A percentile compares a stretch with the other conserved stretches of the same genome.
Evolutionary conservation across 2,888 invertebrate genomes (phyloP).

Genomic region (Parnassius glacialis): DNA sequence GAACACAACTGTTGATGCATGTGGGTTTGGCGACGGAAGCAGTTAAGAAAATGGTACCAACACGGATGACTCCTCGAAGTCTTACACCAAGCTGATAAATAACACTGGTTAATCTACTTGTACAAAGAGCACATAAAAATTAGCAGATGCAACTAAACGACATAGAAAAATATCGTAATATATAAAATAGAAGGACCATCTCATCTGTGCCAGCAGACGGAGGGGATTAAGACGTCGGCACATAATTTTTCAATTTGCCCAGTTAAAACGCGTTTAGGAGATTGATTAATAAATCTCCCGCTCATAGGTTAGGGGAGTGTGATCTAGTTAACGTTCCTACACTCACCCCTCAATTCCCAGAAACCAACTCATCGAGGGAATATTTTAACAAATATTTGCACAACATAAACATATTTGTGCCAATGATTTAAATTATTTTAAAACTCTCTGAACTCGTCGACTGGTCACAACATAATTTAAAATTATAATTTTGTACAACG

Average conservation of each 20-base stretch:
- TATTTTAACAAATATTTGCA: conserved; percentile 25
- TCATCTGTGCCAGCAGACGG: conserved; percentile 26
- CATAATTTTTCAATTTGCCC: conserved; percentile 74
- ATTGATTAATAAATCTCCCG: conserved; percentile 77
- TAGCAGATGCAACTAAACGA: conserved; percentile 10
- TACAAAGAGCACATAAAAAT: background rate
- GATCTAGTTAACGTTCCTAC: conserved; percentile 63
- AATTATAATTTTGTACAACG: background rate
- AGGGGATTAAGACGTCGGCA: conserved; percentile 54
- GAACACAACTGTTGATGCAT: too few species aligned
- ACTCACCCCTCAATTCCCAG: conserved; percentile 37
- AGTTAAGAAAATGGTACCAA: too few species aligned
- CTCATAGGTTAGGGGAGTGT: conserved; percentile 51
- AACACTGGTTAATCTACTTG: too few species aligned
- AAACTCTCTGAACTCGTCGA: too few species aligned
- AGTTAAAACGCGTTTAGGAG: conserved; percentile 71
- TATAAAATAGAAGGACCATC: conserved; percentile 28
- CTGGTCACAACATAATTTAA: background rate
- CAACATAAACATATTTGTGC: conserved; percentile 2
- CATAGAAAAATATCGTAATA: conserved; percentile 12
- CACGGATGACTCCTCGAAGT: too few species aligned
- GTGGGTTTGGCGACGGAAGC: too few species aligned
- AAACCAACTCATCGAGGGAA: conserved; percentile 26
- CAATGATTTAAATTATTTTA: background rate
- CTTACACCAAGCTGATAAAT: too few species aligned